phyloP scores from a whole-genome alignment of 2,113 vertebrate species.

The Xyrauchen texanus region DNA sequence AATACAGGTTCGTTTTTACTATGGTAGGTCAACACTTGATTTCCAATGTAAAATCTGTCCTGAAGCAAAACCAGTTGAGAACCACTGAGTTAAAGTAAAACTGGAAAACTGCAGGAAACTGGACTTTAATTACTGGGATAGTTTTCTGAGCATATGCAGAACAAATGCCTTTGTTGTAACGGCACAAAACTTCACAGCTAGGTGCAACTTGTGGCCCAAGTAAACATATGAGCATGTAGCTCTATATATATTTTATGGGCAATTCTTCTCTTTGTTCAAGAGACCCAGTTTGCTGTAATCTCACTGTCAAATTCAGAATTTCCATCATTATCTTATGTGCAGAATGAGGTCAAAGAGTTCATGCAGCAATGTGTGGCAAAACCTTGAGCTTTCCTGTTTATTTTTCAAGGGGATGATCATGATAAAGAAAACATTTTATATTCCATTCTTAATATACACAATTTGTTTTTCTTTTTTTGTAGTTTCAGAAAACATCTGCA shows the following conservation, averaged over 20 bases:
- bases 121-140: conserved; percentile 45
- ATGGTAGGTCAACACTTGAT: too few species aligned
- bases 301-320: conserved; percentile 9
- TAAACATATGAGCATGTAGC: conserved; percentile 41
- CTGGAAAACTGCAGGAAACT: conserved; percentile 26
- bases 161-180: conserved; percentile 56
- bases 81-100: too few species aligned
- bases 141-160: conserved; percentile 52
- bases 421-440: too few species aligned
- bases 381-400: conserved; percentile 5
- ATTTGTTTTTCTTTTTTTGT: neutral
- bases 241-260: conserved; percentile 34
- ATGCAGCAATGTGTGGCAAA: neutral
- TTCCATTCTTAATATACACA: too few species aligned
- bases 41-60: too few species aligned
- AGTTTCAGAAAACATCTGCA: neutral
- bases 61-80: too few species aligned
- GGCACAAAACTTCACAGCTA: conserved; percentile 21
- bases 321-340: conserved; percentile 24
- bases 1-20: too few species aligned
- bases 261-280: conserved; percentile 26
- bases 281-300: conserved; percentile 5
- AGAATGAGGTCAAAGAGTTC: neutral
- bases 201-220: conserved; percentile 36
- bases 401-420: neutral